Conservation (phyloP, 2,113 vertebrate species). For the Formicarius rufipectus region DNA sequence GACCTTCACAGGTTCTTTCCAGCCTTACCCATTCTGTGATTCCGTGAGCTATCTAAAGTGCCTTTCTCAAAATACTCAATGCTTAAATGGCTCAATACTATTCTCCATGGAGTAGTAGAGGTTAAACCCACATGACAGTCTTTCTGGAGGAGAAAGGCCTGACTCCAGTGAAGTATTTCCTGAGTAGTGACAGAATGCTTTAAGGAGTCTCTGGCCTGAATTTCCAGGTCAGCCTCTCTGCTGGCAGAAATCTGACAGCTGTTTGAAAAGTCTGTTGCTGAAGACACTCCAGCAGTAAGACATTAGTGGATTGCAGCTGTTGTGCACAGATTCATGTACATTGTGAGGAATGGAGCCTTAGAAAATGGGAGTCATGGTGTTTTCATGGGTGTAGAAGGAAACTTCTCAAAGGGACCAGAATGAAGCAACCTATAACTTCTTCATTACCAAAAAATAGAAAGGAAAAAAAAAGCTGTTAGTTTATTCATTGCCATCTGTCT, state of each 20-base stretch:
- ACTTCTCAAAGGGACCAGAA: background rate
- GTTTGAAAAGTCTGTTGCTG: constrained; percentile 32
- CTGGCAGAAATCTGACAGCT: background rate
- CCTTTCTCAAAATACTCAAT: background rate
- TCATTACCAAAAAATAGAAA: background rate
- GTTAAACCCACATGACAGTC: background rate
- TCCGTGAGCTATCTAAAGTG: background rate
- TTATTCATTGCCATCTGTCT: constrained; percentile 10
- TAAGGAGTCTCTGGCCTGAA: background rate
- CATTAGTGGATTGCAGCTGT: background rate
- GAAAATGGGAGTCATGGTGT: background rate
- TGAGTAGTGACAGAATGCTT: background rate
- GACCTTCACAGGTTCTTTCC: background rate
- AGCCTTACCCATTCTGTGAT: background rate
- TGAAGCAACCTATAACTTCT: background rate
- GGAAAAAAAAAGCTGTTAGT: background rate
- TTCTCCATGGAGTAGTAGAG: background rate
- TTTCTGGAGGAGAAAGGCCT: background rate
- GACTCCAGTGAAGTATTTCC: background rate
- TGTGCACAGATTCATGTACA: background rate
- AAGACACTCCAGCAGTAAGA: background rate
- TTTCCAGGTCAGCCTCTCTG: background rate
- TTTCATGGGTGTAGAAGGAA: background rate
- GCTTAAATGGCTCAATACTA: background rate
- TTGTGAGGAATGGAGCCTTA: background rate